Evolutionary conservation across 2,113 vertebrate species (phyloP).

Genomic region (Mormoops blainvillei): DNA sequence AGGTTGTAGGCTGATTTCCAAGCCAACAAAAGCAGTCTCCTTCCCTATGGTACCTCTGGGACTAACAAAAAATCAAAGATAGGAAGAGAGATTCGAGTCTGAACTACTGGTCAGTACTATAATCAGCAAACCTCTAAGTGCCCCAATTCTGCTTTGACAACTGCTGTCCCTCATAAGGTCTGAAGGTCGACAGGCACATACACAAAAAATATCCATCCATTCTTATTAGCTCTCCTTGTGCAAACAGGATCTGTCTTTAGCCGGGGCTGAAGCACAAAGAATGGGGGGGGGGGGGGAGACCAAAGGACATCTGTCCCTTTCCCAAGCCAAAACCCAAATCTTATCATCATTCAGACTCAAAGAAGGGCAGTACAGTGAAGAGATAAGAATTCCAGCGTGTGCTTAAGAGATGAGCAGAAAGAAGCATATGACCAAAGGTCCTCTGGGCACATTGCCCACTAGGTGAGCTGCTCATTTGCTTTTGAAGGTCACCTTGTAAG

Average conservation of each 20-base stretch:
- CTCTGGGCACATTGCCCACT: not conserved
- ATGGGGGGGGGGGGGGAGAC: not conserved
- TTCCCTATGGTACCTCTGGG: not conserved
- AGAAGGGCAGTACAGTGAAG: not conserved
- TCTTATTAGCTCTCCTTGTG: not conserved
- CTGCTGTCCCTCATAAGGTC: not conserved
- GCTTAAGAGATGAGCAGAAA: not conserved
- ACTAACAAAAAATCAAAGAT: not conserved
- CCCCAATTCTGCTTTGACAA: not conserved
- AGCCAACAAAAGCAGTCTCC: not conserved
- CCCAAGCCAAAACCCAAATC: not conserved
- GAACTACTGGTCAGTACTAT: not conserved
- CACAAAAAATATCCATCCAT: not conserved
- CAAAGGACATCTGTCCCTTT: not conserved
- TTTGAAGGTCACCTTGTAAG: constrained; percentile 22
- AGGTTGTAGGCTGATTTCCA: not conserved
- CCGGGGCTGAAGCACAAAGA: not conserved
- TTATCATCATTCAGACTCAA: not conserved
- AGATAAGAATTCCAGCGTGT: not conserved
- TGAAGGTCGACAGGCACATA: not conserved
- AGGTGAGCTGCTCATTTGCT: not conserved
- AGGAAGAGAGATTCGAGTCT: not conserved
- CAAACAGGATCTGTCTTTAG: not conserved
- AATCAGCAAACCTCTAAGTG: not conserved
- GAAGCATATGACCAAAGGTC: not conserved